Percentiles rank a stretch among this genome's conserved stretches.
Evolutionary conservation across 1,140 invertebrate species (phyloP).

Genomic region (Papilio glaucus): DNA sequence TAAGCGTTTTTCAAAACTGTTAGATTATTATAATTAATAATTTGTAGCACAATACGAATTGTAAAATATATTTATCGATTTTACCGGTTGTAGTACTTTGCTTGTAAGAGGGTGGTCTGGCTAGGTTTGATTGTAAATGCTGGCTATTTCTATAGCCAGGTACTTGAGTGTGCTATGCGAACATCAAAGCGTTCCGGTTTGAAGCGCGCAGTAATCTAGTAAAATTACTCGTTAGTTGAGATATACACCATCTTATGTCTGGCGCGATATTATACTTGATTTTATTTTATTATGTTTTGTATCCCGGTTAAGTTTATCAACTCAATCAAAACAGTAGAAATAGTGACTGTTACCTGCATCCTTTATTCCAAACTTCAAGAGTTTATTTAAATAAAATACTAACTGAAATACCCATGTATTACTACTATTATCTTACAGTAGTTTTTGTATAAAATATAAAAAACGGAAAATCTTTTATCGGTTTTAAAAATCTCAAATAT

Average conservation of each 20-base stretch:
- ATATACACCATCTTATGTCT: too few relatives aligned
- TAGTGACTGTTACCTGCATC: too few relatives aligned
- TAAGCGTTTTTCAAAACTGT: neutral
- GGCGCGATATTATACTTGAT: neutral
- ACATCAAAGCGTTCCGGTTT: slow-evolving; percentile 10
- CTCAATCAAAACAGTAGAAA: too few relatives aligned
- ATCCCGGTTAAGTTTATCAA: too few relatives aligned
- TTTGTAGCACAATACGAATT: neutral
- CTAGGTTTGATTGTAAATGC: neutral
- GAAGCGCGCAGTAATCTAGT: neutral
- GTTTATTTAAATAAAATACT: too few relatives aligned
- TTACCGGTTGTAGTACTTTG: neutral
- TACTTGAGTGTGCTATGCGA: neutral
- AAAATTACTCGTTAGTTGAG: neutral
- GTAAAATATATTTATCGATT: neutral
- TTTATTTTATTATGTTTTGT: too few relatives aligned
- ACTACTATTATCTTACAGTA: too few relatives aligned
- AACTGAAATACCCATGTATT: too few relatives aligned
- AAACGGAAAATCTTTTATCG: too few relatives aligned
- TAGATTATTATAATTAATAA: neutral
- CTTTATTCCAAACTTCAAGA: too few relatives aligned
- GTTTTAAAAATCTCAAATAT: too few relatives aligned
- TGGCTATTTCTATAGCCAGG: neutral
- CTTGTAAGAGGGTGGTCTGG: neutral
- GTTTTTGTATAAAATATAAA: too few relatives aligned